Evolutionary conservation across 2,113 vertebrate species (phyloP).

Genomic region (Cephalopterus ornatus): DNA sequence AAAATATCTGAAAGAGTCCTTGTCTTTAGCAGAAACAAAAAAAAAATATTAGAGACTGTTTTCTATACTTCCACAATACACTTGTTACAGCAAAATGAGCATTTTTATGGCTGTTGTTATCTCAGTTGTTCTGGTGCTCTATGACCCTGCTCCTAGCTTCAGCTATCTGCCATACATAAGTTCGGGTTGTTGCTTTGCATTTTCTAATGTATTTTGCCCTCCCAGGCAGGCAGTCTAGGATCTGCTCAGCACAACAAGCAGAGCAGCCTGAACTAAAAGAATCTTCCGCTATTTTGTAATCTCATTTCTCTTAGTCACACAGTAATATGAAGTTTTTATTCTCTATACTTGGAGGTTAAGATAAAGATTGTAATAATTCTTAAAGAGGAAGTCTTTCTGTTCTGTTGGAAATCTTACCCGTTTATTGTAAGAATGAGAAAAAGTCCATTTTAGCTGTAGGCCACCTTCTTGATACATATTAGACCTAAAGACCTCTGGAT

Average conservation of each 20-base stretch:
- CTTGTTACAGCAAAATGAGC: not conserved
- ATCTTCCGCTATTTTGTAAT: not conserved
- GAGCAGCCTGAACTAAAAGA: not conserved
- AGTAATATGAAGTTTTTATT: not conserved
- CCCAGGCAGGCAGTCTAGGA: not conserved
- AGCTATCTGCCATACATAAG: not conserved
- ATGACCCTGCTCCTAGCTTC: not conserved
- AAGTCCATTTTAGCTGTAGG: not conserved
- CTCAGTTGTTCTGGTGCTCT: not conserved
- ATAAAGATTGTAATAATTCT: not conserved
- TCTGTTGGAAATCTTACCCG: not conserved
- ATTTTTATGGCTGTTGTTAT: not conserved
- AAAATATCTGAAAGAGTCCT: not conserved
- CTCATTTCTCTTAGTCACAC: not conserved
- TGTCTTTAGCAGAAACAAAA: not conserved
- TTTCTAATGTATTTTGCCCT: not conserved
- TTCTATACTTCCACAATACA: not conserved
- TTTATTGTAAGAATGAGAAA: not conserved
- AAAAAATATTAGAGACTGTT: not conserved
- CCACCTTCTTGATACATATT: not conserved
- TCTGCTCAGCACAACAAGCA: not conserved
- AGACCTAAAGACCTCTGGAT: slow-evolving; percentile 15
- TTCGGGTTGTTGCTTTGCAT: not conserved
- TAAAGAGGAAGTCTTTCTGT: not conserved
- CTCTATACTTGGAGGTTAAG: not conserved